Evolutionary conservation across 2,113 vertebrate species (phyloP).

Genomic region (Siniperca knerii): DNA sequence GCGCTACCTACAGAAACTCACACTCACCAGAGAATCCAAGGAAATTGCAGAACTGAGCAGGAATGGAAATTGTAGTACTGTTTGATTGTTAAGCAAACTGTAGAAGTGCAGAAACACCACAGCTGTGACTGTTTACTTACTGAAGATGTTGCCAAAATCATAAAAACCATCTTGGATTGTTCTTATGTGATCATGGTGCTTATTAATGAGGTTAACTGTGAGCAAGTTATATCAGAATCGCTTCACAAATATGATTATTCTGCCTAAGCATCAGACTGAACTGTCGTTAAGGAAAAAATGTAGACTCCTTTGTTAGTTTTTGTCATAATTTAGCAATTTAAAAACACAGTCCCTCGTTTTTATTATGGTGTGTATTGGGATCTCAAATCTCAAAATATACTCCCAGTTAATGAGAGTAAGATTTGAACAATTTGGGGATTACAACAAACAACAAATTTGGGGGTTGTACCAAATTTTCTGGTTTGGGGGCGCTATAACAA

Average conservation of each 20-base stretch:
- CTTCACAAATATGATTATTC: background rate
- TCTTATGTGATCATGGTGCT: background rate
- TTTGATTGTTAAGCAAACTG: constrained; percentile 5
- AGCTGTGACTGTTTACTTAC: constrained; percentile 15
- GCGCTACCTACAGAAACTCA: constrained; percentile 6
- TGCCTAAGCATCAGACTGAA: background rate
- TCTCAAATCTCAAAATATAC: background rate
- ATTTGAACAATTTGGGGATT: background rate
- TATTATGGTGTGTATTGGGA: background rate
- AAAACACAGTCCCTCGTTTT: background rate
- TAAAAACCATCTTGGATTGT: background rate
- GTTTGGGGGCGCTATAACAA: background rate
- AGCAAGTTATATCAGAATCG: background rate
- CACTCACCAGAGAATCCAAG: background rate
- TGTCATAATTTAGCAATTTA: background rate
- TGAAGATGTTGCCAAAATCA: constrained; percentile 7
- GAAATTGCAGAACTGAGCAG: background rate
- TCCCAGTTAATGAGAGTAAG: background rate
- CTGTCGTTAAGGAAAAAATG: background rate
- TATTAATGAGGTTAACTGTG: background rate
- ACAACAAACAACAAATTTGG: background rate
- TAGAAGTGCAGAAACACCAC: background rate
- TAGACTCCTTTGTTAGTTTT: background rate
- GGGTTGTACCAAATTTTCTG: background rate
- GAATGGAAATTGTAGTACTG: background rate